Evolutionary conservation across 2,113 vertebrate species (phyloP).

Genomic region (Isurus oxyrinchus): DNA sequence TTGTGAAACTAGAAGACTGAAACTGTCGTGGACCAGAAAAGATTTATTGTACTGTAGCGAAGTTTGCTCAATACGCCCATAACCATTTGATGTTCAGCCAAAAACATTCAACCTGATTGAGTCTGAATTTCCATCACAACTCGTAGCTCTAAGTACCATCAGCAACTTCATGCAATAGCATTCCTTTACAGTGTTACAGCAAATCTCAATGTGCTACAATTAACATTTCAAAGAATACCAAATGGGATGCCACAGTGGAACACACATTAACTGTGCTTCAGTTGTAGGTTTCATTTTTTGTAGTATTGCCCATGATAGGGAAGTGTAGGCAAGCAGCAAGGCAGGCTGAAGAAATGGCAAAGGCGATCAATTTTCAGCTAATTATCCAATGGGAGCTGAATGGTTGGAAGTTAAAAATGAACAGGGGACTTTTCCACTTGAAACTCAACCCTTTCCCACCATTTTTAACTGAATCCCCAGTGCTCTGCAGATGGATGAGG

Average conservation of each 20-base stretch:
- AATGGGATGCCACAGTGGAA: not conserved
- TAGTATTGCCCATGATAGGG: too few relatives aligned
- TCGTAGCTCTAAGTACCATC: not conserved
- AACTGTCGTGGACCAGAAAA: not conserved
- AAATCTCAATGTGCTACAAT: not conserved
- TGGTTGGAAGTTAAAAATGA: not conserved
- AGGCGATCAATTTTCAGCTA: not conserved
- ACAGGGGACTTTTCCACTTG: not conserved
- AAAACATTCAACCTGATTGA: not conserved
- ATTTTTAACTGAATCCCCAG: too few relatives aligned
- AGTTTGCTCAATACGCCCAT: not conserved
- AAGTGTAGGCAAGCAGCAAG: not conserved
- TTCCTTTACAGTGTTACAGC: not conserved
- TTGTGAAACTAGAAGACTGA: not conserved
- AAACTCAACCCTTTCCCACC: not conserved
- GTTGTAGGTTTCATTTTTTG: not conserved
- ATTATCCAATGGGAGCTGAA: not conserved
- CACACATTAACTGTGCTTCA: not conserved
- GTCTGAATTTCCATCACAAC: not conserved
- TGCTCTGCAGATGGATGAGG: too few relatives aligned
- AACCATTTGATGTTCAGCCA: slow-evolving; percentile 27
- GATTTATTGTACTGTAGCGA: not conserved
- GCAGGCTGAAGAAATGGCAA: not conserved
- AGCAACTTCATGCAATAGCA: not conserved
- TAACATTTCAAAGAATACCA: not conserved